These are phyloP conservation scores for Drosophila lowei DNA, from an alignment of 1,140 invertebrate genomes.

Conservation along the genomic window DNA sequence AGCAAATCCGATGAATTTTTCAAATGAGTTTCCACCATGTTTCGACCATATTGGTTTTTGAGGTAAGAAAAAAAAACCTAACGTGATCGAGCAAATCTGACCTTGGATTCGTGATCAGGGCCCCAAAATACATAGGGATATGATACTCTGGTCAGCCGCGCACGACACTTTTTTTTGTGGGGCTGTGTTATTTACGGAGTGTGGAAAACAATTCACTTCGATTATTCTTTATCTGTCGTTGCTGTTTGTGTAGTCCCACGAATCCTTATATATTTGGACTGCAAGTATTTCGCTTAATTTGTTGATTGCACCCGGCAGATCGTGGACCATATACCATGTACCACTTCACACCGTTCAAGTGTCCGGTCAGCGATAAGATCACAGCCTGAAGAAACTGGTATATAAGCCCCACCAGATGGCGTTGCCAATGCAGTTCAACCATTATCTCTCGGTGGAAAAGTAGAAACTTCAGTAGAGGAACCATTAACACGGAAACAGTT, in stretches of 20 bases:
- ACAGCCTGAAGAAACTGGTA: background rate
- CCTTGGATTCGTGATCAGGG: no score
- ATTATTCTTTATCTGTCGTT: no score
- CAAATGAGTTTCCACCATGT: no score
- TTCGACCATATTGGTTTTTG: no score
- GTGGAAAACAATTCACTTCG: constrained; percentile 4
- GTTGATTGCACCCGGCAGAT: constrained; percentile 18
- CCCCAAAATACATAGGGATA: no score
- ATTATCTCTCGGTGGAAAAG: constrained; percentile 24
- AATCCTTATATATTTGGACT: background rate
- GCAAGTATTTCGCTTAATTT: constrained; percentile 14
- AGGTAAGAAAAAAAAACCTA: no score
- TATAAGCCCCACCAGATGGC: constrained; percentile 12
- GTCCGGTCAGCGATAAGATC: constrained; percentile 21
- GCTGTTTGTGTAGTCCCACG: background rate
- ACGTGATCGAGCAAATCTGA: no score
- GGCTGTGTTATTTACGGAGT: background rate
- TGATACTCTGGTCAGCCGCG: no score
- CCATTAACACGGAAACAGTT: constrained; percentile 9
- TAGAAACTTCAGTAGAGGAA: constrained; percentile 28
- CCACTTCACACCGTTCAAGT: constrained; percentile 32
- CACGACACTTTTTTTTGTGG: no score
- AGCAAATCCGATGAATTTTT: no score
- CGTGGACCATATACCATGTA: constrained; percentile 1
- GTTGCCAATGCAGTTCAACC: constrained; percentile 7